Conservation (phyloP, 2,113 vertebrate species). For the Mus pahari region DNA sequence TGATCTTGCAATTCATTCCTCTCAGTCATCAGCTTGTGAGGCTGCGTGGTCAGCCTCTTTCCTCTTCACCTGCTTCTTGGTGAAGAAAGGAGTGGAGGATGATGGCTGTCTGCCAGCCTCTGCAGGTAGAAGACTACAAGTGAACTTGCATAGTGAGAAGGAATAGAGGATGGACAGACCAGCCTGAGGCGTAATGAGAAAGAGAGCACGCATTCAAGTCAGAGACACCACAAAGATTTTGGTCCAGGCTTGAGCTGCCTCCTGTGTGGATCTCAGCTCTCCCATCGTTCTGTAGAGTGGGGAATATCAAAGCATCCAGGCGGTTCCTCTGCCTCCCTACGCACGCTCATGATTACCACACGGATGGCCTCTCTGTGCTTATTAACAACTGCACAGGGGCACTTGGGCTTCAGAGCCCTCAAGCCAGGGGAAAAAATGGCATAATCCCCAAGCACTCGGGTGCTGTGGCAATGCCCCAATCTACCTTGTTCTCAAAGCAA, state of each 20-base stretch:
- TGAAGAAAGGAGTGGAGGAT: conserved; percentile 88
- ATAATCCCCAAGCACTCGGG: neutral
- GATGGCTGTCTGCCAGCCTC: conserved; percentile 92
- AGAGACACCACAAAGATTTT: no score
- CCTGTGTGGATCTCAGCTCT: no score
- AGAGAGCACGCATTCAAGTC: neutral
- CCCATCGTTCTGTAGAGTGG: no score
- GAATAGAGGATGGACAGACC: neutral
- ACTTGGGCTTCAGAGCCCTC: no score
- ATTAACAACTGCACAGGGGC: no score
- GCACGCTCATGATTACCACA: neutral
- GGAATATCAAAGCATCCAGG: no score
- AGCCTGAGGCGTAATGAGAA: neutral
- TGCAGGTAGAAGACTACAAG: conserved; percentile 59
- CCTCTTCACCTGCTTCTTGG: conserved; percentile 92
- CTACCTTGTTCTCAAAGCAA: no score
- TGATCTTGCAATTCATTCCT: no score
- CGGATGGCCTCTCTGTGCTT: no score
- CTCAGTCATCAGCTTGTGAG: conserved; percentile 90
- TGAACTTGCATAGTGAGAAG: neutral
- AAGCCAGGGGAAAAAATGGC: neutral
- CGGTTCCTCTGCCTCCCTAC: neutral
- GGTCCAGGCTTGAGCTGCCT: no score
- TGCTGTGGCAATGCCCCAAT: neutral
- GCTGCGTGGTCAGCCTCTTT: conserved; percentile 93